Conservation (phyloP, 2,888 invertebrate genomes). For the Tenthredo mesomela region DNA sequence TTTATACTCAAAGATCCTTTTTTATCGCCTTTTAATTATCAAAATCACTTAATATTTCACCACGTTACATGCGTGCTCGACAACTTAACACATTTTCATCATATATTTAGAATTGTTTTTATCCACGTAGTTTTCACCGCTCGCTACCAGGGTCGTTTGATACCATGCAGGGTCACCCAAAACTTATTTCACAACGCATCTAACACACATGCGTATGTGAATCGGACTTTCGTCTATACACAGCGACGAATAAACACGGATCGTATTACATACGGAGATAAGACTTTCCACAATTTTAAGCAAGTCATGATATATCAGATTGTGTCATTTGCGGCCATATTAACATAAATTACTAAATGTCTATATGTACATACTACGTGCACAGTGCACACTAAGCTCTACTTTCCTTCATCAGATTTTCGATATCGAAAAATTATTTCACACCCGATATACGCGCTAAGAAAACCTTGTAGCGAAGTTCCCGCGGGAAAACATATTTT, state of each 20-base stretch:
- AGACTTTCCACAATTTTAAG: not conserved
- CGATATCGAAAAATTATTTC: not conserved
- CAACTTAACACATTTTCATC: not conserved
- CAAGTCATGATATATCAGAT: not conserved
- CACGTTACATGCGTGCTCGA: not conserved
- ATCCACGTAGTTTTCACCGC: conserved; percentile 3
- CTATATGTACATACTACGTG: not conserved
- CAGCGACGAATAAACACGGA: not conserved
- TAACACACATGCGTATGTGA: not conserved
- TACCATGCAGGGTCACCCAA: not conserved
- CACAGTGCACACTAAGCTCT: not conserved
- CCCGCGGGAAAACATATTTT: not conserved
- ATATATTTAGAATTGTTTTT: not conserved
- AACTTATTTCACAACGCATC: conserved; percentile 11
- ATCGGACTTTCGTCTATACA: not conserved
- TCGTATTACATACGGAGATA: not conserved
- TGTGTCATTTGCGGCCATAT: not conserved
- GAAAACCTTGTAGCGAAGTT: not conserved
- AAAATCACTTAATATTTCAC: not conserved
- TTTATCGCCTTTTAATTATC: not conserved
- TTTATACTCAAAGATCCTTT: not conserved
- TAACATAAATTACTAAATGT: not conserved
- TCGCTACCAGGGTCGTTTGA: conserved; percentile 15
- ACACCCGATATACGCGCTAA: not conserved
- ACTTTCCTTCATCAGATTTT: not conserved